Evolutionary conservation across 2,888 invertebrate genomes (phyloP), one percentile per base, ranked within the genome.

Genomic region (Strigamia maritima): DNA sequence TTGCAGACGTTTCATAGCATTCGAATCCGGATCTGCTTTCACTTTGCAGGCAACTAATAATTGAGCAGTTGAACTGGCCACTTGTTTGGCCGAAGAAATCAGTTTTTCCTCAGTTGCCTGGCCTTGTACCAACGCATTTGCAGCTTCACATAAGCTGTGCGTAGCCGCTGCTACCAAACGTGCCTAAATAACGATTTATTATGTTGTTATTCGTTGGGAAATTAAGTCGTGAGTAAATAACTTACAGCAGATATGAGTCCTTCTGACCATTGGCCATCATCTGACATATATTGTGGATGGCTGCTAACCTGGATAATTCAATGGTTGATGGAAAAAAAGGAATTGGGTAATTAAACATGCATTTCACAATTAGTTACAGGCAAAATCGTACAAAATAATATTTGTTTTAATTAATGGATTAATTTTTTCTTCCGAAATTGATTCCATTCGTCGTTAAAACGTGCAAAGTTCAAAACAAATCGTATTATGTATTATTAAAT

Each of bases 201-300:
- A 44, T 14, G 16, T 44, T n/a, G n/a, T n/a, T n/a, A n/a, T n/a
- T n/a, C n/a, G n/a, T 14, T 14, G 49, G 16, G 16, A 49, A 12
- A 49, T 49, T 12, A 70, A 70, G 10, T 16, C 19, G 10, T 19
- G 6, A 14, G 10, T 75, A 7, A 26, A 8, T 12, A 22, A 84
- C 86, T 85, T 83, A 87, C 87, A 0, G 98, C 98, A 0, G 96
- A 96, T 82, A 98, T 93, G 79, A 98, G 90, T 0, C 98, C 98
- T 86, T 98, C 97, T 0, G 97, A 97, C 98, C 98, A 98, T 85
- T 98, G 97, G 0, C 97, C 97, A 87, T 98, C 97, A 86, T 96
- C 96, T 0, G 96, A 95, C 16, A 94, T 93, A 6, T 92, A 92
- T 0, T 92, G 87, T 0, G 95, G 94, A 0, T 92, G 91, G 0